These are phyloP conservation scores for Bradypodion pumilum DNA, from an alignment of 2,797 vertebrate genomes.

Conservation along the genomic window DNA sequence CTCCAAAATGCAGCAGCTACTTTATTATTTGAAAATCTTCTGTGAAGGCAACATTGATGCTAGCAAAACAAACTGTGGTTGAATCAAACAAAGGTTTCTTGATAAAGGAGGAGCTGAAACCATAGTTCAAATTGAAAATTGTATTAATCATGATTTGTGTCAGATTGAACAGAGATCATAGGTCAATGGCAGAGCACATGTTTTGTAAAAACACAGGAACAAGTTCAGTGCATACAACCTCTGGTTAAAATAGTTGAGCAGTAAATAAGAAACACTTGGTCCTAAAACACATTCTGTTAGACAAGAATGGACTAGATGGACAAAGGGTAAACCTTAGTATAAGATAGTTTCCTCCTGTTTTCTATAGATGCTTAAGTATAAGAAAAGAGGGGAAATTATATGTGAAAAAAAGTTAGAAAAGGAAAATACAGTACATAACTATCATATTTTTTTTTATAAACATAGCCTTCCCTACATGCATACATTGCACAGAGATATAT, in stretches of 20 bases:
- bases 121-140: not conserved
- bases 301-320: not conserved
- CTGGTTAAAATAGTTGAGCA: not conserved
- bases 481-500: not conserved
- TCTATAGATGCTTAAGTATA: not conserved
- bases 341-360: not conserved
- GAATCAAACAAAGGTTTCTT: not conserved
- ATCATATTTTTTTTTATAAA: no score
- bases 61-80: not conserved
- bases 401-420: no score
- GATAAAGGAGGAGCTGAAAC: not conserved
- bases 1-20: not conserved
- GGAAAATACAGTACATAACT: no score
- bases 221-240: not conserved
- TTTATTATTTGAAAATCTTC: not conserved
- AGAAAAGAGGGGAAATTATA: not conserved
- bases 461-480: no score
- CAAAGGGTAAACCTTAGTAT: not conserved
- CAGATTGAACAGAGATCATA: not conserved
- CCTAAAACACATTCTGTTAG: not conserved
- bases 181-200: not conserved
- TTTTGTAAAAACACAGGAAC: not conserved
- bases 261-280: not conserved
- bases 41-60: not conserved
- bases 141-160: not conserved